Percentiles rank a stretch among this genome's conserved stretches.
Evolutionary conservation across 2,113 vertebrate genomes (phyloP).

Genomic region (Cyprinodon brontotheroides): DNA sequence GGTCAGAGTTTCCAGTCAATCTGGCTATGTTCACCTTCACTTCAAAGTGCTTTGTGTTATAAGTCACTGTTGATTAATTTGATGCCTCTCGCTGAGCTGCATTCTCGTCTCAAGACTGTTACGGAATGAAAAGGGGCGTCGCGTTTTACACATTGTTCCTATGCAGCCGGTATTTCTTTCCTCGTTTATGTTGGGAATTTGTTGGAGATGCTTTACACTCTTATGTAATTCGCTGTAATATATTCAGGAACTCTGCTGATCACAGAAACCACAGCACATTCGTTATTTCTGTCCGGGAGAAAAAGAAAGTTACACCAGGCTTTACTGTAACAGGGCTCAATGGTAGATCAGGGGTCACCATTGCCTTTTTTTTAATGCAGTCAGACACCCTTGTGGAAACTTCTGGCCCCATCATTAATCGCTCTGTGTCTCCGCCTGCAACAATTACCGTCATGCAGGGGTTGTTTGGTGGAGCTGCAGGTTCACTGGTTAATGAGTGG

Average conservation of each 20-base stretch:
- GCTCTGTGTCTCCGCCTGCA: conserved; percentile 59
- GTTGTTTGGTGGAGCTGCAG: conserved; percentile 67
- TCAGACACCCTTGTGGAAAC: conserved; percentile 68
- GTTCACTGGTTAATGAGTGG: conserved; percentile 74
- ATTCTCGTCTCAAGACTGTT: conserved; percentile 51
- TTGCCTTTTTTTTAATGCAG: conserved; percentile 53
- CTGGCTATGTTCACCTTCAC: conserved; percentile 68
- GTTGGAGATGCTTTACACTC: neutral
- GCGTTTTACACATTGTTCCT: conserved; percentile 2
- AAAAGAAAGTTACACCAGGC: neutral
- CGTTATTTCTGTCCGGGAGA: neutral
- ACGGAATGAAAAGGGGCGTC: conserved; percentile 25
- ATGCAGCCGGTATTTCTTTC: conserved; percentile 35
- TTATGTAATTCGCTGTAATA: neutral
- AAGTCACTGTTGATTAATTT: conserved; percentile 84
- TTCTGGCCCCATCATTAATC: conserved; percentile 69
- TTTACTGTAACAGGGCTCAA: neutral
- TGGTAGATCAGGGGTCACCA: conserved; percentile 43
- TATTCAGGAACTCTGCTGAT: neutral
- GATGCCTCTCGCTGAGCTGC: conserved; percentile 72
- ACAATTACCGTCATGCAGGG: conserved; percentile 73
- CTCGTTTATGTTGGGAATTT: conserved; percentile 11
- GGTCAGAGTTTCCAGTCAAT: conserved; percentile 76
- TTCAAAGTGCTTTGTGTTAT: conserved; percentile 79
- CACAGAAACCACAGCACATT: neutral